A percentile compares a stretch with the other conserved stretches of the same genome.
Conservation (phyloP, 2,797 vertebrate species). For the Uromys caudimaculatus region DNA sequence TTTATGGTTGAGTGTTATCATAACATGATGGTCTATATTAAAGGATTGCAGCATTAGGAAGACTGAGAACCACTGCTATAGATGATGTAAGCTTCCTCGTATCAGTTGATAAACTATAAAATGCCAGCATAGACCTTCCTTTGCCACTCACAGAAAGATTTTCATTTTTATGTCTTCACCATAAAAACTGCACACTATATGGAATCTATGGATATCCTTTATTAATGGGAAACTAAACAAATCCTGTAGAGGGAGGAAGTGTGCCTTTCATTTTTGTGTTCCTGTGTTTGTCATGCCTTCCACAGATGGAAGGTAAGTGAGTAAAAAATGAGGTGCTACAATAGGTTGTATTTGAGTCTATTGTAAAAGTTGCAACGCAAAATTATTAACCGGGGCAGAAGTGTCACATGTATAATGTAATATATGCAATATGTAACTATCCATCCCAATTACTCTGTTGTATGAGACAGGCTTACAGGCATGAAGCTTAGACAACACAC, state of each 20-base stretch:
- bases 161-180: background rate
- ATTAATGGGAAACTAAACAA: background rate
- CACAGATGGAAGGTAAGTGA: background rate
- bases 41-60: background rate
- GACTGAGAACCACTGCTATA: background rate
- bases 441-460: background rate
- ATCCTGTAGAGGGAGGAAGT: background rate
- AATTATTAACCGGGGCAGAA: background rate
- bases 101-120: background rate
- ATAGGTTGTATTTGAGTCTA: constrained; percentile 37
- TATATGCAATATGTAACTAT: background rate
- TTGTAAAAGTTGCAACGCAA: background rate
- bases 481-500: background rate
- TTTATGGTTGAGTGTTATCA: background rate
- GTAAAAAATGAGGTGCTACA: constrained; percentile 17
- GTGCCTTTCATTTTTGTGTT: background rate
- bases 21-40: background rate
- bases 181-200: background rate
- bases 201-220: background rate
- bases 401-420: background rate
- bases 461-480: background rate
- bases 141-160: background rate
- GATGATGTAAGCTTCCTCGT: background rate
- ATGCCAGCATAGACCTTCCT: background rate
- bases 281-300: background rate